These are phyloP conservation scores for Gopherus flavomarginatus DNA, from an alignment of 2,113 vertebrate species.

Conservation along the genomic window DNA sequence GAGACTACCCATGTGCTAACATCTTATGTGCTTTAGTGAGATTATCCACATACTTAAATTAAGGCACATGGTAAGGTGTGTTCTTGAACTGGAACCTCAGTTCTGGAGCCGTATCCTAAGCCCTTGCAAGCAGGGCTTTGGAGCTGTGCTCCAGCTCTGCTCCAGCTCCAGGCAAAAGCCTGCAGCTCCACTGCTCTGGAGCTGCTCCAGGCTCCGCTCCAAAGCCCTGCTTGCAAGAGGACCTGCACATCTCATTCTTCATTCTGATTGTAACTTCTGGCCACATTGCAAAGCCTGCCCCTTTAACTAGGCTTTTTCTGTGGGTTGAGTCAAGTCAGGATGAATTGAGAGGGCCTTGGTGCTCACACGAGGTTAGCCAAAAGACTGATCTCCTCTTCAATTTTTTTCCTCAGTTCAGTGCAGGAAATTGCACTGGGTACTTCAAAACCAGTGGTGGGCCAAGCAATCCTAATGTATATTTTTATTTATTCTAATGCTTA, in stretches of 20 bases:
- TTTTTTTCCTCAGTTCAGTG: background rate
- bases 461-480: fast-evolving
- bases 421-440: background rate
- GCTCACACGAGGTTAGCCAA: background rate
- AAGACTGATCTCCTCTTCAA: background rate
- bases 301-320: background rate
- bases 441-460: background rate
- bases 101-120: background rate
- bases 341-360: background rate
- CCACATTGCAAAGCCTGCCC: background rate
- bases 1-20: background rate
- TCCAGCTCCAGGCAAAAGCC: too few relatives aligned
- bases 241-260: background rate
- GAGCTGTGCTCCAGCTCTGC: too few relatives aligned
- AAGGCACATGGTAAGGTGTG: background rate
- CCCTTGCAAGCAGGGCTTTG: background rate
- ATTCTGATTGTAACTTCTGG: background rate
- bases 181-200: too few relatives aligned
- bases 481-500: background rate
- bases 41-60: background rate
- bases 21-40: background rate
- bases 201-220: too few relatives aligned
- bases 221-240: background rate
- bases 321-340: background rate
- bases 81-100: background rate